Evolutionary conservation across 2,888 invertebrate genomes (phyloP).

Genomic region (Epinotia nisella): DNA sequence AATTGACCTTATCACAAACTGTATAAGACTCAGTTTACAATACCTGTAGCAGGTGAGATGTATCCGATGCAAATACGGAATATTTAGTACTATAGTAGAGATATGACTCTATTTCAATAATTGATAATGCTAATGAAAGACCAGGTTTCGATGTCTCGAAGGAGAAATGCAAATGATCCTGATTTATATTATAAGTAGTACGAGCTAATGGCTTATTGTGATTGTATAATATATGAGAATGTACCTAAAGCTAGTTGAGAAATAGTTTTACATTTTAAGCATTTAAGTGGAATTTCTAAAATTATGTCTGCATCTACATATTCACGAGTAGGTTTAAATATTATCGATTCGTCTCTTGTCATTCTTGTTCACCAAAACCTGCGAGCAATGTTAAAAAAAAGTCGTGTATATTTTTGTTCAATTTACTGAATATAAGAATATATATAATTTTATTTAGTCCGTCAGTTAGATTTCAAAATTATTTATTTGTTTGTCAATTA

Average conservation of each 20-base stretch:
- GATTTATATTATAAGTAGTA: constrained; percentile 38
- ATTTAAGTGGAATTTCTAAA: neutral
- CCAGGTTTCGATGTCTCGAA: constrained; percentile 47
- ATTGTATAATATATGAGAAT: constrained; percentile 17
- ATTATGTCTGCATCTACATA: neutral
- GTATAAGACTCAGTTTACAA: constrained; percentile 47
- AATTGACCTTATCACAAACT: constrained; percentile 51
- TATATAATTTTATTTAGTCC: too few species aligned
- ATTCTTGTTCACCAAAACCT: too few species aligned
- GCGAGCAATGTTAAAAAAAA: too few species aligned
- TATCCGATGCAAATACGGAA: constrained; percentile 67
- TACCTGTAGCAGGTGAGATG: constrained; percentile 20
- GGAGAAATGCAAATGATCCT: constrained; percentile 39
- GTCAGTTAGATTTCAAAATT: too few species aligned
- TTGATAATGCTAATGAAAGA: constrained; percentile 74
- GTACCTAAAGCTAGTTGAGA: neutral
- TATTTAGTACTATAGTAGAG: constrained; percentile 61
- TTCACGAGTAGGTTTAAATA: neutral
- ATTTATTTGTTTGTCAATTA: too few species aligned
- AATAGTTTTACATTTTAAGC: neutral
- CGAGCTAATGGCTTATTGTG: constrained; percentile 36
- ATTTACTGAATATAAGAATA: too few species aligned
- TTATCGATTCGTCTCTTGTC: too few species aligned
- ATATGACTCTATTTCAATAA: constrained; percentile 69
- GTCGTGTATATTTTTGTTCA: too few species aligned